phyloP scores from a whole-genome alignment of 1,140 invertebrate species.

The Drusus annulatus region DNA sequence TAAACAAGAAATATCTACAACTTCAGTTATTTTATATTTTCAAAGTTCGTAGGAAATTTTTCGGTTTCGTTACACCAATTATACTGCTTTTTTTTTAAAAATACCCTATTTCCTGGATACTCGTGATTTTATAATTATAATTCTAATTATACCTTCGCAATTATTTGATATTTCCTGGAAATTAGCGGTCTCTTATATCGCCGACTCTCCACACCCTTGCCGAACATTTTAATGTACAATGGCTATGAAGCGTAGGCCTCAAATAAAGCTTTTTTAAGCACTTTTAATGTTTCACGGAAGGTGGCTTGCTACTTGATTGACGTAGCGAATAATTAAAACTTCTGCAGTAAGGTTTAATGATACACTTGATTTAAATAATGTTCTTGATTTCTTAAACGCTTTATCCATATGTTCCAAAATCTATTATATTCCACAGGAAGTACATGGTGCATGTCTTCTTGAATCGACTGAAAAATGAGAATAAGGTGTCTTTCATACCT shows the following conservation, averaged over 20 bases:
- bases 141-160: too few species aligned
- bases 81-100: too few species aligned
- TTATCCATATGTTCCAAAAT: neutral
- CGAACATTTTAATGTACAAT: neutral
- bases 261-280: neutral
- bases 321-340: neutral
- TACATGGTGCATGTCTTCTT: too few species aligned
- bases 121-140: too few species aligned
- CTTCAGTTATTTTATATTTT: too few species aligned
- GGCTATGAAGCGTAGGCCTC: neutral
- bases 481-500: neutral
- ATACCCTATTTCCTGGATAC: too few species aligned
- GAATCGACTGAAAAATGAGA: neutral
- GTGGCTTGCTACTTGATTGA: neutral
- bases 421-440: neutral
- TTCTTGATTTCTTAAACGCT: neutral
- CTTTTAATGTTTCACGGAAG: neutral
- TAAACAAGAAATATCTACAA: too few species aligned
- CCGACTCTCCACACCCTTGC: too few species aligned
- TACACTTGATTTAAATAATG: neutral
- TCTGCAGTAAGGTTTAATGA: neutral
- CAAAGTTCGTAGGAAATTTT: too few species aligned
- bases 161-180: too few species aligned
- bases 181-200: too few species aligned
- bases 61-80: too few species aligned